Percentiles rank a stretch among this genome's conserved stretches.
Conservation (phyloP, 2,888 invertebrate species). For the Euplexia lucipara region DNA sequence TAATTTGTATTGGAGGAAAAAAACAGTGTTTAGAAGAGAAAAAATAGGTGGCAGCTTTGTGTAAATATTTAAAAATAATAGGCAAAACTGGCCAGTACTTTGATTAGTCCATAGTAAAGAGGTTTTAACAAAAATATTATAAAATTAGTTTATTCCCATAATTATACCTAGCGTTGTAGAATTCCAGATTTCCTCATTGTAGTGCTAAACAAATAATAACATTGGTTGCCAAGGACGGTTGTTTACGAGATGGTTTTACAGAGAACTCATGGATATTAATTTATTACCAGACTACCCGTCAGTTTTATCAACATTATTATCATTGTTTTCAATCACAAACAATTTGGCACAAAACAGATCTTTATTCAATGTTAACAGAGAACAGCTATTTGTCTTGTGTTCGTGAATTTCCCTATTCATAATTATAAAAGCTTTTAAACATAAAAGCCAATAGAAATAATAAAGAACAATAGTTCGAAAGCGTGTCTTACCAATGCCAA, state of each 20-base stretch:
- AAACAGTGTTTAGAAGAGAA: no score
- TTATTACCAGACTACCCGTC: conserved; percentile 1
- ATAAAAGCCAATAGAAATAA: no score
- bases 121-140: no score
- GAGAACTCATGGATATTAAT: conserved; percentile 13
- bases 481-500: neutral
- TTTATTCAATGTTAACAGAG: neutral
- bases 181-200: conserved; percentile 7
- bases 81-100: no score
- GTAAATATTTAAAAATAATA: no score
- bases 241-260: neutral
- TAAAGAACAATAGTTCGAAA: no score
- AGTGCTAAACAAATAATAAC: conserved; percentile 9
- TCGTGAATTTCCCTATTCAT: conserved; percentile 7
- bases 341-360: neutral
- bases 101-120: no score
- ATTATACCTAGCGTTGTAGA: neutral
- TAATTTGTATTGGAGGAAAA: no score
- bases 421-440: neutral
- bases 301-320: conserved; percentile 16
- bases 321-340: conserved; percentile 10
- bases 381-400: neutral
- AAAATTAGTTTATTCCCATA: conserved; percentile 5
- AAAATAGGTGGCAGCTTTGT: no score
- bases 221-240: conserved; percentile 5